Evolutionary conservation across 2,797 vertebrate genomes (phyloP), one percentile per base, ranked within the genome.

Genomic region (Sebastes baramenuke): DNA sequence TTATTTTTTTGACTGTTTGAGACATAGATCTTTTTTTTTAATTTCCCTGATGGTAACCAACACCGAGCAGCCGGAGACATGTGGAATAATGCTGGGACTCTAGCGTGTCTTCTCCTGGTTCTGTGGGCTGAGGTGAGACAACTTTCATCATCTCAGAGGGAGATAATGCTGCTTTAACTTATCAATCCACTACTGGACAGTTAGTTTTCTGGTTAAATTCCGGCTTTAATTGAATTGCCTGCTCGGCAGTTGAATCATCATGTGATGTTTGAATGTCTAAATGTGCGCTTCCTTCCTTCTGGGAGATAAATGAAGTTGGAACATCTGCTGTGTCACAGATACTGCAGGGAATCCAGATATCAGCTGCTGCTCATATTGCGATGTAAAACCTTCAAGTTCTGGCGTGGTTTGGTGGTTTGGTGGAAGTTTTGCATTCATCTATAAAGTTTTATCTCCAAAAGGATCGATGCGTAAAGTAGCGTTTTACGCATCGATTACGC

Each of bases 111-210:
- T 77, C 92, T 97, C 87, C 91, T 96, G 92, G 92, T 95, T 85
- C 93, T 96, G 88, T 89, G 94, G 87, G 90, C 92, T 62, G 93
- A 97, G 97, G 96, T 97, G 96, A 95, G 95, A 87, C 38, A 42
- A 91, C 70, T 82, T 92, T 67, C 13, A 20, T 75, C 24, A 5
- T 24, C 27, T 25, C 6, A 9, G 4, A n/a, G 2, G 32, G 6
- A 54, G 38, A 32, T 30, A 8, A 12, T 11, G 25, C 3, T 8
- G 59, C 2, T 54, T 46, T 30, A 18, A 58, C 52, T 58, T 5
- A n/a, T 22, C n/a, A 62, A 9, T 54, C n/a, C 2, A 30, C 24
- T 25, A 56, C 24, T 30, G 60, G 38, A 32, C 38, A 55, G 38
- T 67, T 46, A 9, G 13, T 24, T 16, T 60, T 30, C 2, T 29